Conservation (phyloP, 2,113 vertebrate species). For the Cyprinus carpio region DNA sequence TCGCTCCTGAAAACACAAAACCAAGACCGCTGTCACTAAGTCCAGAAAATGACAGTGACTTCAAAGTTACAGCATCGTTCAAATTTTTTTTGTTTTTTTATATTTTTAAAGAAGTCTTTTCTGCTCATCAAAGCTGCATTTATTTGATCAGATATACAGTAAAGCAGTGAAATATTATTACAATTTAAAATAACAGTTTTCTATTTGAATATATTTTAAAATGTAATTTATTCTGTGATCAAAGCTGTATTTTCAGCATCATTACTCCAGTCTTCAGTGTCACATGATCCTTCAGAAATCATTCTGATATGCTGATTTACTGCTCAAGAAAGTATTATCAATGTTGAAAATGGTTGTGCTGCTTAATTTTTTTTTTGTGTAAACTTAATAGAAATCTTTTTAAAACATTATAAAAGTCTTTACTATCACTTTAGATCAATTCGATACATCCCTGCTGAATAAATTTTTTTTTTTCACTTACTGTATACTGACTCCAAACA, state of each 20-base stretch:
- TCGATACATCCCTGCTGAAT: background rate
- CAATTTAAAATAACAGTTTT: background rate
- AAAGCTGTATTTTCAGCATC: background rate
- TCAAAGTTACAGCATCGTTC: background rate
- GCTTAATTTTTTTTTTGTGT: background rate
- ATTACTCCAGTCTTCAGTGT: background rate
- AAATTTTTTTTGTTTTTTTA: background rate
- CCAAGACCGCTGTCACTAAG: background rate
- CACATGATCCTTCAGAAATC: background rate
- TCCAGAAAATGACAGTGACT: background rate
- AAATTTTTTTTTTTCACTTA: background rate
- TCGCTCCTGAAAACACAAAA: slow-evolving; percentile 69
- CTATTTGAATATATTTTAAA: background rate
- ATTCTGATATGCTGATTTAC: background rate
- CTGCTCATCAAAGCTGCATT: background rate
- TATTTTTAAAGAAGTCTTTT: background rate
- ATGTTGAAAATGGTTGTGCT: background rate
- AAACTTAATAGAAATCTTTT: background rate
- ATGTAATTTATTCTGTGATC: background rate
- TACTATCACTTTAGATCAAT: background rate
- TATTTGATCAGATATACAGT: background rate
- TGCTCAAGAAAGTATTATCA: background rate
- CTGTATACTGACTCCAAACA: background rate
- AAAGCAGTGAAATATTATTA: background rate
- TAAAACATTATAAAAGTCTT: background rate